phyloP scores from a whole-genome alignment of 2,113 vertebrate species.

The Petrocephalus microphthalmus region DNA sequence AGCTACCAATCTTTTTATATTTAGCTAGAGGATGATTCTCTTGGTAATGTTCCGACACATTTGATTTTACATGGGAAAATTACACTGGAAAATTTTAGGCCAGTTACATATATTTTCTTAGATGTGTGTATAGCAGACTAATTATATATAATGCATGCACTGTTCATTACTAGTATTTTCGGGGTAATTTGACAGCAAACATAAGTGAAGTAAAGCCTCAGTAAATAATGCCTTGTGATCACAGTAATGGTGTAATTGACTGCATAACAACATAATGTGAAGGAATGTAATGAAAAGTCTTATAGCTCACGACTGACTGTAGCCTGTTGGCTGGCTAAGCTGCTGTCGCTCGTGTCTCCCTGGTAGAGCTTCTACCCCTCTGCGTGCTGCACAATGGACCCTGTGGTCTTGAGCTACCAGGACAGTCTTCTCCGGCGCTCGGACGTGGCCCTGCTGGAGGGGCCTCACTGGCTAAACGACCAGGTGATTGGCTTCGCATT shows the following conservation, averaged over 20 bases:
- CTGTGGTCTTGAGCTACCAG: conserved; percentile 87
- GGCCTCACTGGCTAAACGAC: conserved; percentile 92
- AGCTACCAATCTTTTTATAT: not conserved
- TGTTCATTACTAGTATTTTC: not conserved
- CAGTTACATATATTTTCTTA: not conserved
- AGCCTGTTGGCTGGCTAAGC: not conserved
- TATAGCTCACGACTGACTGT: not conserved
- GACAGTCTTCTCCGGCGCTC: conserved; percentile 87
- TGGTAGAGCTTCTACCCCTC: conserved; percentile 29
- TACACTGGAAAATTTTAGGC: not conserved
- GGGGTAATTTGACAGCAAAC: not conserved
- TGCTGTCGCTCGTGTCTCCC: conserved; percentile 18
- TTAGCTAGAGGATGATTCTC: not conserved
- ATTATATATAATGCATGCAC: not conserved
- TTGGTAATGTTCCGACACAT: not conserved
- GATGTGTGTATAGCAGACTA: not conserved
- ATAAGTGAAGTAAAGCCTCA: not conserved
- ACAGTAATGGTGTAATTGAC: not conserved
- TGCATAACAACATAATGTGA: not conserved
- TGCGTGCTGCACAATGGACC: conserved; percentile 70
- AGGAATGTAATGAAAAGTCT: not conserved
- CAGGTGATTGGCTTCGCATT: conserved; percentile 91
- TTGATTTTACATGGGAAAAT: not conserved
- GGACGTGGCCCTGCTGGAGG: conserved; percentile 79
- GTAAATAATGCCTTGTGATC: not conserved